Evolutionary conservation across 2,888 invertebrate genomes (phyloP).

Genomic region (Sipha maydis): DNA sequence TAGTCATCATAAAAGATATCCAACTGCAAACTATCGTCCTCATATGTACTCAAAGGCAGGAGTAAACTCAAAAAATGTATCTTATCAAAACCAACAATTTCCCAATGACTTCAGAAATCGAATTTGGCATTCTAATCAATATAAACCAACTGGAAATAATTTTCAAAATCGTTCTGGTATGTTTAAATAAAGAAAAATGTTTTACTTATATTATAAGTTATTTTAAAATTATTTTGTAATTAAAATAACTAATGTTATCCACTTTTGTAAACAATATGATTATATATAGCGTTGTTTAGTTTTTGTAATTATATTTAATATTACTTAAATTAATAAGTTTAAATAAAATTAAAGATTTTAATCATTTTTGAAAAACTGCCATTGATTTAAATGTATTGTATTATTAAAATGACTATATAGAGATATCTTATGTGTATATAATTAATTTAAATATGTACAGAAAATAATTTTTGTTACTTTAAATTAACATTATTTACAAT

Average conservation of each 20-base stretch:
- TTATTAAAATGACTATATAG: background rate
- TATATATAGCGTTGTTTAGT: background rate
- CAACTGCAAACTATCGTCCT: background rate
- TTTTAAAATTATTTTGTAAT: too few relatives aligned
- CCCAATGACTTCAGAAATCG: background rate
- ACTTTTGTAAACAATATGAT: background rate
- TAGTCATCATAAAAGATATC: constrained; percentile 26
- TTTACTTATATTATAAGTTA: too few relatives aligned
- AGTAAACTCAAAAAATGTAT: background rate
- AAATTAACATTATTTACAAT: background rate
- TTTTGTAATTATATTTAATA: background rate
- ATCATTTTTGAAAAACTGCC: too few relatives aligned
- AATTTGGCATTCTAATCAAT: background rate
- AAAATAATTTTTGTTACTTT: background rate
- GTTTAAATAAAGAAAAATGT: background rate
- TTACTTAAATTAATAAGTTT: too few relatives aligned
- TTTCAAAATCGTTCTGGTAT: constrained; percentile 45
- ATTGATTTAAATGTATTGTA: too few relatives aligned
- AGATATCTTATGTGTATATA: background rate
- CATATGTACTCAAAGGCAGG: background rate
- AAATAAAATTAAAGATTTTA: too few relatives aligned
- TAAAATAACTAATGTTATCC: too few relatives aligned
- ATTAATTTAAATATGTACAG: background rate
- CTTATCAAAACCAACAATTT: background rate
- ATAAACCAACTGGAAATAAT: constrained; percentile 28